Conservation (phyloP, 1,140 invertebrate species). For the Goniozus legneri region DNA sequence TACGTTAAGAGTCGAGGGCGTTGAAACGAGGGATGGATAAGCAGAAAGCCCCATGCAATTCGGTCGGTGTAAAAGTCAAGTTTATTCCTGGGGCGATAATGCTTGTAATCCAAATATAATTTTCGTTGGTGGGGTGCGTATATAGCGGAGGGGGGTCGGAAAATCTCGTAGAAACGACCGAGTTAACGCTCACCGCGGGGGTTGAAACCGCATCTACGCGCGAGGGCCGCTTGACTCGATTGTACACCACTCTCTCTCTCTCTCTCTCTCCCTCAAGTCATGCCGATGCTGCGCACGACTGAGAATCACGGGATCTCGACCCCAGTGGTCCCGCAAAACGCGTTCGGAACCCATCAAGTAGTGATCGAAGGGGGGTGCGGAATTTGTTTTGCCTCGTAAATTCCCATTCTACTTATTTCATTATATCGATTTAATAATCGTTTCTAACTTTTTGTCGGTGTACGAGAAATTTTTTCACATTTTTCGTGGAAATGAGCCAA, state of each 20-base stretch:
- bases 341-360: constrained; percentile 18
- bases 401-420: too few species aligned
- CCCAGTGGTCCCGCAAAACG: constrained; percentile 24
- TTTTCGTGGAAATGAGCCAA: too few species aligned
- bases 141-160: too few species aligned
- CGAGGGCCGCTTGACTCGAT: too few species aligned
- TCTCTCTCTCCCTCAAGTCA: too few species aligned
- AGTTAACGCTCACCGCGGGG: constrained; percentile 25
- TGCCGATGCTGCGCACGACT: constrained; percentile 15
- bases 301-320: constrained; percentile 32
- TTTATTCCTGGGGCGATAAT: constrained; percentile 52
- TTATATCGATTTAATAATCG: too few species aligned
- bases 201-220: constrained; percentile 22
- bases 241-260: too few species aligned
- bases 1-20: too few species aligned
- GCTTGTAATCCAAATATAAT: constrained; percentile 56
- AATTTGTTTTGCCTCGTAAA: constrained; percentile 2
- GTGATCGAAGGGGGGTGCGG: constrained; percentile 9
- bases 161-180: constrained; percentile 24
- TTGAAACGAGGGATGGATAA: constrained; percentile 21
- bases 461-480: too few species aligned
- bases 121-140: constrained; percentile 39
- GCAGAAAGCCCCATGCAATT: constrained; percentile 32
- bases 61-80: constrained; percentile 51
- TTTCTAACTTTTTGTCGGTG: too few species aligned